These are phyloP conservation scores for Camponotus fellah DNA, from an alignment of 2,888 invertebrate genomes.

Conservation along the genomic window DNA sequence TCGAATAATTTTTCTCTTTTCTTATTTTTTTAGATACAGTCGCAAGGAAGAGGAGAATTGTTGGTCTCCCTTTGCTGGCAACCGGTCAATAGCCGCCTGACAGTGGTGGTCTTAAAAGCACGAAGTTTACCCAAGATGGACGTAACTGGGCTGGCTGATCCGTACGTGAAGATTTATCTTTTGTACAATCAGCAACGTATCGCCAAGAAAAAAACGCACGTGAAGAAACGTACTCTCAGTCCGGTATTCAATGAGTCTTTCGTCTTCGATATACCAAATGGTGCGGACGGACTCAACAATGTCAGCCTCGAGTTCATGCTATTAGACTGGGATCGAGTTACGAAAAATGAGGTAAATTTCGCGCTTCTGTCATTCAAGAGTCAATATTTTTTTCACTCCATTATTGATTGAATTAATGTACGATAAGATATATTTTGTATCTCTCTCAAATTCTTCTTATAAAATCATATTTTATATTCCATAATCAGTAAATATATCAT, in stretches of 20 bases:
- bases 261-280: conserved; percentile 97
- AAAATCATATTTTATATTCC: background rate
- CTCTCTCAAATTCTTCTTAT: background rate
- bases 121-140: conserved; percentile 99
- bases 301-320: conserved; percentile 95
- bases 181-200: conserved; percentile 99
- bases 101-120: conserved; percentile 98
- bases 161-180: conserved; percentile 98
- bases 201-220: conserved; percentile 99
- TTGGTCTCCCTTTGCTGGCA: conserved; percentile 99
- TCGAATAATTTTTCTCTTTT: conserved; percentile 10
- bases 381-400: background rate
- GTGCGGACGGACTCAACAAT: conserved; percentile 92
- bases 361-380: background rate
- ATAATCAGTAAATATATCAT: background rate
- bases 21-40: conserved; percentile 90
- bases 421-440: background rate
- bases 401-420: background rate
- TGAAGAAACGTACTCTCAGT: conserved; percentile 98
- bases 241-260: conserved; percentile 99
- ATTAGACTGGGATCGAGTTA: conserved; percentile 99
- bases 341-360: conserved; percentile 94
- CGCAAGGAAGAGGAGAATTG: conserved; percentile 97
- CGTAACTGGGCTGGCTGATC: conserved; percentile 98
- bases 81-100: conserved; percentile 97